Evolutionary conservation across 2,113 vertebrate species (phyloP).

Genomic region (Eulemur macaco): DNA sequence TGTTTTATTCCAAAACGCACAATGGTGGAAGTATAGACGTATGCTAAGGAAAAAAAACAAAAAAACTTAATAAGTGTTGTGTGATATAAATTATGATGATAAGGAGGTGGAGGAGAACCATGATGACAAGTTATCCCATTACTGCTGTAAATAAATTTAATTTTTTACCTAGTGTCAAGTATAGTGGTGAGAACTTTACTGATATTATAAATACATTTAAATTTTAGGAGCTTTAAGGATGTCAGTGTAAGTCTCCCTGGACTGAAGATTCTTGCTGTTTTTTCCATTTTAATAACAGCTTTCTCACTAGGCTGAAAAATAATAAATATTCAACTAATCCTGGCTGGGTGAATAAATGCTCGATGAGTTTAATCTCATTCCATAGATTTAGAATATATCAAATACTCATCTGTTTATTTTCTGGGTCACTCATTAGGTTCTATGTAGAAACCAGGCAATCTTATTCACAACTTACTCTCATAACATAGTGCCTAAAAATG

Average conservation of each 20-base stretch:
- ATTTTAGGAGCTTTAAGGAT: neutral
- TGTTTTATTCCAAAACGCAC: neutral
- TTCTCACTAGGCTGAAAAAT: neutral
- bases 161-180: neutral
- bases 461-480: neutral
- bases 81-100: neutral
- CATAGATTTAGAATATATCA: neutral
- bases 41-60: too few species aligned
- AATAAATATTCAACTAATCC: neutral
- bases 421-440: neutral
- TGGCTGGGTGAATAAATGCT: neutral
- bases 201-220: neutral
- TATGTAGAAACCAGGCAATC: neutral
- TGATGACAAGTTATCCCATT: neutral
- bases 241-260: rapidly evolving
- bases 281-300: neutral
- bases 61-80: neutral
- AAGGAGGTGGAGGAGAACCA: too few species aligned
- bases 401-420: neutral
- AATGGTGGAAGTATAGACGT: neutral
- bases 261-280: neutral
- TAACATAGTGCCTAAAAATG: too few species aligned
- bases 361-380: neutral
- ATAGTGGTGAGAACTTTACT: neutral
- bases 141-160: rapidly evolving